phyloP scores from a whole-genome alignment of 2,113 vertebrate species.

The Pleuronectes platessa region DNA sequence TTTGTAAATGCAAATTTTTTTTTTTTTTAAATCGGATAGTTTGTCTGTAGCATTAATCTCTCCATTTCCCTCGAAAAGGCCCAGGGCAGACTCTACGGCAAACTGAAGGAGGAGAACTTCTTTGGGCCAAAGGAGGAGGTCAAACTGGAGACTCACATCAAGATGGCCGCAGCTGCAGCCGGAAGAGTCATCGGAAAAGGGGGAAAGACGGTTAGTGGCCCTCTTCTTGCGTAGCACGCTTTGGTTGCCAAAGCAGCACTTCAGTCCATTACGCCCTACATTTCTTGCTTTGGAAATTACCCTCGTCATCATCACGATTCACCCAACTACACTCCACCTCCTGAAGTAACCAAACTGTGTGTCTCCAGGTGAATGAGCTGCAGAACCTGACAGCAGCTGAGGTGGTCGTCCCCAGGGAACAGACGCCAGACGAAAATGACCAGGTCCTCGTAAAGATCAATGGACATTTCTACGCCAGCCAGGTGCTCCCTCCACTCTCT shows the following conservation, averaged over 20 bases:
- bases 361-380: constrained; percentile 90
- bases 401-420: constrained; percentile 94
- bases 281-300: not conserved
- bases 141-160: constrained; percentile 94
- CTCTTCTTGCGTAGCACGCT: no score
- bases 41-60: not conserved
- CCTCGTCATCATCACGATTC: not conserved
- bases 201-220: constrained; percentile 89
- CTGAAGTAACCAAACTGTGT: not conserved
- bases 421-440: constrained; percentile 94
- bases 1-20: no score
- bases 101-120: constrained; percentile 96
- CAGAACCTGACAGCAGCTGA: constrained; percentile 96
- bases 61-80: constrained; percentile 75
- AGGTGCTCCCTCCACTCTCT: constrained; percentile 78
- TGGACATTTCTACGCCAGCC: constrained; percentile 97
- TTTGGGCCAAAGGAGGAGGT: constrained; percentile 96
- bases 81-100: constrained; percentile 94
- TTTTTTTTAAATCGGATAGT: no score
- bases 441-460: constrained; percentile 98
- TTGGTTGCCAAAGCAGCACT: no score
- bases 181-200: constrained; percentile 95
- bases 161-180: constrained; percentile 90
- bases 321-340: not conserved
- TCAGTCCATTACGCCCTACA: not conserved